A percentile compares a stretch with the other conserved stretches of the same genome.
These are phyloP conservation scores for Apostichopus leukothele DNA, from an alignment of 53 echinoderm and acorn worm genomes.

Conservation along the genomic window DNA sequence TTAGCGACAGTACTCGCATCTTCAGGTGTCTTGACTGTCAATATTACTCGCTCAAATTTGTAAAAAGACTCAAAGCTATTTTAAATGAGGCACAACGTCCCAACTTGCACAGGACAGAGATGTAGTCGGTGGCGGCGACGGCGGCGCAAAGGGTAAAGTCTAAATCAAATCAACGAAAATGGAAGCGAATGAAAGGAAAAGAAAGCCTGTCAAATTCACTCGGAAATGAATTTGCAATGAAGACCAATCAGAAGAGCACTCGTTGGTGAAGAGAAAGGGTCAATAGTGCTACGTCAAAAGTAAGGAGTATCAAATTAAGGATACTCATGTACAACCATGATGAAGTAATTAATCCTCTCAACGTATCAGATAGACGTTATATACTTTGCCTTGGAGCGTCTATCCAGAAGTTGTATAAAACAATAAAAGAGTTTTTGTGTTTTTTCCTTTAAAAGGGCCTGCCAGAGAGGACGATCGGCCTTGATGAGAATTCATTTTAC, in stretches of 20 bases:
- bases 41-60: constrained; percentile 15
- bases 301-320: neutral
- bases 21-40: constrained; percentile 29
- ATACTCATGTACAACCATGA: neutral
- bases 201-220: neutral
- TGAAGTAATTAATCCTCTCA: neutral
- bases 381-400: constrained; percentile 2
- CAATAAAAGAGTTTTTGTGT: neutral
- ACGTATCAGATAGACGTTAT: too few relatives aligned
- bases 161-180: neutral
- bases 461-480: too few relatives aligned
- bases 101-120: neutral
- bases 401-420: neutral
- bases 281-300: neutral
- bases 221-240: neutral
- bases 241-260: neutral
- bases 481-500: too few relatives aligned
- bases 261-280: constrained; percentile 1
- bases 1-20: constrained; percentile 21
- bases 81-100: constrained; percentile 20
- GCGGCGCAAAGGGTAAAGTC: neutral
- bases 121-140: neutral
- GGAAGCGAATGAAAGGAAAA: neutral
- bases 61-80: neutral
- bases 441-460: too few relatives aligned